Percentiles rank a stretch among this genome's conserved stretches.
These are phyloP conservation scores for Datnioides undecimradiatus DNA, from an alignment of 2,113 vertebrate species.

Conservation along the genomic window DNA sequence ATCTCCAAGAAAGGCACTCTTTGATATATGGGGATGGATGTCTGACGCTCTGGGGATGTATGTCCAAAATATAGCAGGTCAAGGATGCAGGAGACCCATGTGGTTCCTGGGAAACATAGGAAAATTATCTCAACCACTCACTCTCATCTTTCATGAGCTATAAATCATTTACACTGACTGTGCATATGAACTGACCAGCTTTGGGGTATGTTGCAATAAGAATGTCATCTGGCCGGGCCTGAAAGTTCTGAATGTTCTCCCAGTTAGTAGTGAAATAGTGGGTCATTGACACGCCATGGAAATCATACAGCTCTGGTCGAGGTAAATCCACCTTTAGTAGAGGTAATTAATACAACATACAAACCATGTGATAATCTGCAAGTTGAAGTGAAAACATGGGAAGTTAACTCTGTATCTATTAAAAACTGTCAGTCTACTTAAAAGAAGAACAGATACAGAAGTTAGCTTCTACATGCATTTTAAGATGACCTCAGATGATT, in stretches of 20 bases:
- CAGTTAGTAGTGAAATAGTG: slow-evolving; percentile 79
- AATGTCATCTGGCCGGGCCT: slow-evolving; percentile 85
- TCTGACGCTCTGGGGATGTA: slow-evolving; percentile 67
- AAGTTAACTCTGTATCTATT: neutral
- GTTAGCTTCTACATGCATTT: neutral
- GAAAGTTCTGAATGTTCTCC: slow-evolving; percentile 81
- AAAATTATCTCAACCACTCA: neutral
- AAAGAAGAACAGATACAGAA: neutral
- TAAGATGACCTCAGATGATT: neutral
- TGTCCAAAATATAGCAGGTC: slow-evolving; percentile 82
- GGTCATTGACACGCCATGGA: slow-evolving; percentile 78
- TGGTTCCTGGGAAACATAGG: slow-evolving; percentile 77
- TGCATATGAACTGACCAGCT: slow-evolving; percentile 77
- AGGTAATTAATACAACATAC: neutral
- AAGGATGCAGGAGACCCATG: slow-evolving; percentile 86
- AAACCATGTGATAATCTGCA: no score
- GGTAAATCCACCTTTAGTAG: slow-evolving; percentile 13
- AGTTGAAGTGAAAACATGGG: no score
- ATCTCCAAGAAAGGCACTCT: slow-evolving; percentile 86
- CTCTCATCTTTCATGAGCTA: neutral
- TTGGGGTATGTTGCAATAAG: slow-evolving; percentile 87
- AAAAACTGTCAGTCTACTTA: neutral
- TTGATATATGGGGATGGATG: slow-evolving; percentile 66
- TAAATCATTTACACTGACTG: neutral
- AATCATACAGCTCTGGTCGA: slow-evolving; percentile 72